Evolutionary conservation across 1,140 invertebrate species (phyloP).

Genomic region (Drosophila chauvacae): DNA sequence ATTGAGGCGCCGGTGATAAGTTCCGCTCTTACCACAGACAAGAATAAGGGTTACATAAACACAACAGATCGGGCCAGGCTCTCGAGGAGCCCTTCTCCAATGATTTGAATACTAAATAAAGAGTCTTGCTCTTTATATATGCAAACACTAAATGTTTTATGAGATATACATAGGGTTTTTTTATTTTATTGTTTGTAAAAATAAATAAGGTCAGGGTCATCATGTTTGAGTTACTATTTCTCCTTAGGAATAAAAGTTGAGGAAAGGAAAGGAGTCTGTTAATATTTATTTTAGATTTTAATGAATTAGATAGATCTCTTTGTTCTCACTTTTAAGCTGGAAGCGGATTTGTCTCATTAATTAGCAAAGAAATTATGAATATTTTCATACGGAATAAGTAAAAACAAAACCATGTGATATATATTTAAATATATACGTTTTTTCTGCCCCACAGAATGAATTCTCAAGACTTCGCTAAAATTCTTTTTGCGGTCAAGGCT

Average conservation of each 20-base stretch:
- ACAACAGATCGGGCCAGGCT: conserved; percentile 23
- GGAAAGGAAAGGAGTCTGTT: neutral
- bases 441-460: neutral
- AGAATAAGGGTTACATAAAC: conserved; percentile 60
- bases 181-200: conserved; percentile 23
- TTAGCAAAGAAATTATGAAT: too few species aligned
- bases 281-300: neutral
- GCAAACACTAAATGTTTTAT: conserved; percentile 41
- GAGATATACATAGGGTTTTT: conserved; percentile 25
- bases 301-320: neutral
- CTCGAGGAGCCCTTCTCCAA: neutral
- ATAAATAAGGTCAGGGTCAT: conserved; percentile 42
- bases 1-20: conserved; percentile 46
- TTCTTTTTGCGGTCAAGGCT: conserved; percentile 23
- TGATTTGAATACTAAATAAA: conserved; percentile 40
- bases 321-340: neutral
- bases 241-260: neutral
- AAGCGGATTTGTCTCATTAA: neutral
- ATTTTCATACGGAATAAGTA: too few species aligned
- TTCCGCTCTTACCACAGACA: conserved; percentile 43
- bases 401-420: too few species aligned
- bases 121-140: conserved; percentile 20
- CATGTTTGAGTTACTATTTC: neutral
- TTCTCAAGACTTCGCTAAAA: neutral
- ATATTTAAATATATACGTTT: too few species aligned